Evolutionary conservation across 2,888 invertebrate genomes (phyloP).

Genomic region (Drosophila stalkeri): DNA sequence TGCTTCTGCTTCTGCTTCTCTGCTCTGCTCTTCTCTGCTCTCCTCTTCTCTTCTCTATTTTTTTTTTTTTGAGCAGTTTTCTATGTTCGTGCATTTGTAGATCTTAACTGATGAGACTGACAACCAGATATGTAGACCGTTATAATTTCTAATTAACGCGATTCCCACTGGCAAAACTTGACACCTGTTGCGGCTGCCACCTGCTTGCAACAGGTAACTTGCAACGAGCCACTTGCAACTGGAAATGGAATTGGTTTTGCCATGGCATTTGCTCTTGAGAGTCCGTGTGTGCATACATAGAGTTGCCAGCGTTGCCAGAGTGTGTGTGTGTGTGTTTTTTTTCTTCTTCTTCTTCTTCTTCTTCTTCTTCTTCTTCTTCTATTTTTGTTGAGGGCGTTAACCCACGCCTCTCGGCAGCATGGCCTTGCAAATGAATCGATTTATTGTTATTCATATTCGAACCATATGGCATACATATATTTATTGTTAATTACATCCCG

Average conservation of each 20-base stretch:
- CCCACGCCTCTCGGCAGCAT: background rate
- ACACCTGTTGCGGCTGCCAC: slow-evolving; percentile 51
- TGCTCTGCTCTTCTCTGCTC: background rate
- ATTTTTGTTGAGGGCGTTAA: no score
- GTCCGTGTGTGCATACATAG: background rate
- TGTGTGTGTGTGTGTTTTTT: background rate
- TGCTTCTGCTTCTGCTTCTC: background rate
- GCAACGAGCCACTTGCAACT: background rate
- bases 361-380: no score
- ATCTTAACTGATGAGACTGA: slow-evolving; percentile 44
- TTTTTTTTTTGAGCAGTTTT: slow-evolving; percentile 1
- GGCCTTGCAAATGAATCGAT: slow-evolving; percentile 38
- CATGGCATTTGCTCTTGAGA: background rate
- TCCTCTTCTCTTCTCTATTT: background rate
- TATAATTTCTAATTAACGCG: slow-evolving; percentile 68
- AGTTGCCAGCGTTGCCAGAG: slow-evolving; percentile 14
- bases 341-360: no score
- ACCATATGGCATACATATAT: slow-evolving; percentile 23
- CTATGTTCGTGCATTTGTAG: slow-evolving; percentile 22
- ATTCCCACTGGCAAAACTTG: slow-evolving; percentile 62
- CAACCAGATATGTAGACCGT: slow-evolving; percentile 51
- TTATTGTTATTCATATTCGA: slow-evolving; percentile 11
- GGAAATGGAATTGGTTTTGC: slow-evolving; percentile 28
- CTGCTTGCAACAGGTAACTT: slow-evolving; percentile 10
- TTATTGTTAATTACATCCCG: slow-evolving; percentile 49